These are phyloP conservation scores for Sinopyrophorus schimmeli DNA, from an alignment of 2,888 invertebrate species.

Conservation along the genomic window DNA sequence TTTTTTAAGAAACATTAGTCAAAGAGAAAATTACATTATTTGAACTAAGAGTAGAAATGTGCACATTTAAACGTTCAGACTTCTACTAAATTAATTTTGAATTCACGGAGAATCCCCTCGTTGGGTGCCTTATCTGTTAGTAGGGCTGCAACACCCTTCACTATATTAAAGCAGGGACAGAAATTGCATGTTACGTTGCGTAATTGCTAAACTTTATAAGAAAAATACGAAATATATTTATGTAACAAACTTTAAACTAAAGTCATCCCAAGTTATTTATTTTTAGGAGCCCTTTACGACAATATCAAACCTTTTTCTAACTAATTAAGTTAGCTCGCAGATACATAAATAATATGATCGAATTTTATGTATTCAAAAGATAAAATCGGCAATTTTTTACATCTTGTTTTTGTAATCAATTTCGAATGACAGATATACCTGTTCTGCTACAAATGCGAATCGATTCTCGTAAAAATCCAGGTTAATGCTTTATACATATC, in stretches of 20 bases:
- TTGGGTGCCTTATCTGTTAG: constrained; percentile 34
- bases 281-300: constrained; percentile 10
- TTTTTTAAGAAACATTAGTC: too few relatives aligned
- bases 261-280: constrained; percentile 13
- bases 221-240: constrained; percentile 34
- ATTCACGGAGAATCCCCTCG: constrained; percentile 43
- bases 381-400: constrained; percentile 30
- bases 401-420: constrained; percentile 28
- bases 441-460: constrained; percentile 25
- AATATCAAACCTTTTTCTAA: constrained; percentile 13
- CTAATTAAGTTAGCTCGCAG: constrained; percentile 12
- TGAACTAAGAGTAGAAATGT: constrained; percentile 32
- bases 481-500: constrained; percentile 19
- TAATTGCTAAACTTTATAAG: constrained; percentile 39
- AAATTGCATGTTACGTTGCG: constrained; percentile 39
- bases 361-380: constrained; percentile 28
- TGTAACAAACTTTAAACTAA: constrained; percentile 14
- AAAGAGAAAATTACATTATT: constrained; percentile 31
- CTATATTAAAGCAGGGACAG: constrained; percentile 45
- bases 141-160: constrained; percentile 35
- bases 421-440: constrained; percentile 30
- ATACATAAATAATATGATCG: constrained; percentile 19
- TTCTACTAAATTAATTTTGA: constrained; percentile 51
- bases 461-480: constrained; percentile 17
- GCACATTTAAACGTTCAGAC: constrained; percentile 44